Evolutionary conservation across 2,888 invertebrate genomes (phyloP), one percentile per base, ranked within the genome.

Genomic region (Entomobrya multifasciata): DNA sequence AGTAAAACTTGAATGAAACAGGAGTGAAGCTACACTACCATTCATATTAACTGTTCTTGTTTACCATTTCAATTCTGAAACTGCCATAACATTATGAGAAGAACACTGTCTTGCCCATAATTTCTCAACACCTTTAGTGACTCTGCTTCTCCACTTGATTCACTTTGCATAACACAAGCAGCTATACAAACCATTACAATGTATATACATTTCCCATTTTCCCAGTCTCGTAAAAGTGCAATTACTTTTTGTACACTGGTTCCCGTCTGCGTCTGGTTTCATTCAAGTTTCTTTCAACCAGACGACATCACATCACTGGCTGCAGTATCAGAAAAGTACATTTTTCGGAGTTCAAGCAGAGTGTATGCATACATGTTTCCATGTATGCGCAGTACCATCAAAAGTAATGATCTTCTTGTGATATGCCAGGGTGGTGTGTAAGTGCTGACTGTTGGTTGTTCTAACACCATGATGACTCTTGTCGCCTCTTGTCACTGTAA

Each of bases 401-500:
- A 0, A 17, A n/a, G 52, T 17, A 11, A 52, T 1, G 52, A 52
- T 60, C 60, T 30, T 60, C 27, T 20, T 52, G 60, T 30, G 15
- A 27, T 30, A 36, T 36, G 8, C 4, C 8, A 36, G 8, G 20
- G 55, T 55, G 10, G 55, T 30, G 57, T 41, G 30, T 70, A 82
- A 60, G 49, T 74, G 57, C 72, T 72, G 47, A 47, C 47, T 72
- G 70, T 22, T 70, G 70, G 44, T 22, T 72, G 72, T 20, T 72
- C 6, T 22, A 70, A 27, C 36, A 62, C 41, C 84, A 60, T 86
- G 65, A 86, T 81, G 81, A 80, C 81, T 86, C 76, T 79, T 79
- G 86, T 79, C 86, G 86, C 79, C 76, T 76, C 65, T 86, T 86
- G 86, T 86, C 86, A 86, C 86, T 65, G 36, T 25, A 41, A 81